These are phyloP conservation scores for Atta colombica DNA, from an alignment of 1,140 invertebrate species.

Conservation along the genomic window DNA sequence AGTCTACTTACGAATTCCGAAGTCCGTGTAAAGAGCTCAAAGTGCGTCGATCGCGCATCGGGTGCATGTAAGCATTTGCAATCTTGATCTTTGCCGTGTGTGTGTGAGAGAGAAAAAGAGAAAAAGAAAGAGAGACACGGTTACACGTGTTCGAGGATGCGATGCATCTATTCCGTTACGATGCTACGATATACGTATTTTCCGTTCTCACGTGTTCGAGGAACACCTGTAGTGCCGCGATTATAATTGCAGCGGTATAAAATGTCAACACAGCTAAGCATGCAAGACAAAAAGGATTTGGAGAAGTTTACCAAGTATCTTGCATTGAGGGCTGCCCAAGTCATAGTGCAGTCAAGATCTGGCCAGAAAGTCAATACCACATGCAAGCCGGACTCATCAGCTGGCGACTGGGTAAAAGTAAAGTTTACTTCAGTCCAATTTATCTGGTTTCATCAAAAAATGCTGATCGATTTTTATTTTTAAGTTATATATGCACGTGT, in stretches of 20 bases:
- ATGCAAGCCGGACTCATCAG: constrained; percentile 90
- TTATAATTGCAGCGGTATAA: constrained; percentile 25
- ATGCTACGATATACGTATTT: neutral
- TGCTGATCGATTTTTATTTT: neutral
- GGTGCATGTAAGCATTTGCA: neutral
- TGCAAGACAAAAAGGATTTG: constrained; percentile 92
- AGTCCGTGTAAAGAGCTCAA: neutral
- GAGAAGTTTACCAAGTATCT: constrained; percentile 96
- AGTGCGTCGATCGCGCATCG: too few relatives aligned
- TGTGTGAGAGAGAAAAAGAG: too few relatives aligned
- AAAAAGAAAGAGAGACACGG: neutral
- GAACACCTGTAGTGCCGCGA: neutral
- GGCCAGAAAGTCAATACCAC: constrained; percentile 94
- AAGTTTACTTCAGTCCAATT: constrained; percentile 8
- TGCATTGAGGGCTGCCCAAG: constrained; percentile 94
- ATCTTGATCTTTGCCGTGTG: neutral
- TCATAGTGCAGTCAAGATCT: constrained; percentile 95
- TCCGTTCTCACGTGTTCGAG: neutral
- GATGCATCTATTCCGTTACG: neutral
- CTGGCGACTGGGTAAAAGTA: constrained; percentile 91
- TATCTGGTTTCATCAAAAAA: constrained; percentile 16
- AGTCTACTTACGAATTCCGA: neutral
- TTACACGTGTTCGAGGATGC: neutral
- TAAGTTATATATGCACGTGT: neutral
- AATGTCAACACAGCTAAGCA: constrained; percentile 87